phyloP scores from a whole-genome alignment of 2,797 vertebrate species.

The Pachyuromys duprasi region DNA sequence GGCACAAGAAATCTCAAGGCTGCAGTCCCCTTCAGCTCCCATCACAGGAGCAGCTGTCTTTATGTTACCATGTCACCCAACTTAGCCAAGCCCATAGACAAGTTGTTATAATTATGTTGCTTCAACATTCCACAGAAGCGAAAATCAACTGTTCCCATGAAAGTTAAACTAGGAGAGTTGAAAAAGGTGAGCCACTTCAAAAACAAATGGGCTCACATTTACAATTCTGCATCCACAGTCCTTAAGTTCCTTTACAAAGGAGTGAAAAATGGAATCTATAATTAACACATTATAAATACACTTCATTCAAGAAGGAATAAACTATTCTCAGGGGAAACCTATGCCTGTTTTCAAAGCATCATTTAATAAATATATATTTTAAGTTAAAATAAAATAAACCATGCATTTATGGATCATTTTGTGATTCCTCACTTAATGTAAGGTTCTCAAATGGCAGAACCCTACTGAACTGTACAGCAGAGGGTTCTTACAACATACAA shows the following conservation, averaged over 20 bases:
- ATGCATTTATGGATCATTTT: conserved; percentile 33
- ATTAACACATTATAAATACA: neutral
- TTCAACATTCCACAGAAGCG: neutral
- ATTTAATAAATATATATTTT: conserved; percentile 44
- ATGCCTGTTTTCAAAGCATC: neutral
- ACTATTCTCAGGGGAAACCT: conserved; percentile 32
- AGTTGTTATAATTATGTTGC: neutral
- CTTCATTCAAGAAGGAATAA: conserved; percentile 44
- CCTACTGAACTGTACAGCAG: neutral
- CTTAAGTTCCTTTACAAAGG: conserved; percentile 51
- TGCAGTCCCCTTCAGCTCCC: neutral
- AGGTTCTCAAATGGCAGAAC: conserved; percentile 34
- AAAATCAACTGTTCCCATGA: conserved; percentile 37
- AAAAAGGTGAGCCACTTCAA: neutral
- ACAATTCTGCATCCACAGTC: neutral
- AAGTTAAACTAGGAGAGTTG: conserved; percentile 49
- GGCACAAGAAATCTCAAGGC: neutral
- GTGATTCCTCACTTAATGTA: conserved; percentile 27
- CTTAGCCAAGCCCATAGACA: neutral
- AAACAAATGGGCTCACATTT: neutral
- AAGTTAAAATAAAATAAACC: conserved; percentile 41
- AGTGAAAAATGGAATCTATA: conserved; percentile 23
- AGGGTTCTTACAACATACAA: neutral
- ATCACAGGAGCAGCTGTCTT: neutral
- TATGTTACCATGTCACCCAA: neutral